A percentile compares a stretch with the other conserved stretches of the same genome.
Conservation (phyloP, 2,797 vertebrate genomes). For the Miichthys miiuy region DNA sequence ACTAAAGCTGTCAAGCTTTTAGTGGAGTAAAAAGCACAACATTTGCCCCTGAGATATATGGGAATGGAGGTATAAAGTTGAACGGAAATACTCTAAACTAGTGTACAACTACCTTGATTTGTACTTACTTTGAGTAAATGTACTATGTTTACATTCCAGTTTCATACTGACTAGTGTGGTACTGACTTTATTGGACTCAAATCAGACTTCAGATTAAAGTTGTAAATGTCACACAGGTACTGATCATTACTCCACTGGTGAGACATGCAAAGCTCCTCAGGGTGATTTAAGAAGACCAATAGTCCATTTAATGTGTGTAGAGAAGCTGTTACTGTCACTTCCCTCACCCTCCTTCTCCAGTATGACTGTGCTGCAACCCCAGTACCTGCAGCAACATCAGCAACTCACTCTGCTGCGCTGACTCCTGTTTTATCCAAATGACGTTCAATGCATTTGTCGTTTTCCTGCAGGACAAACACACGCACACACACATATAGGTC, state of each 20-base stretch:
- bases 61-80: not conserved
- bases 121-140: not conserved
- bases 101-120: not conserved
- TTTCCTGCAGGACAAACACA: slow-evolving; percentile 41
- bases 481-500: slow-evolving; percentile 16
- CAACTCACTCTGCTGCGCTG: slow-evolving; percentile 49
- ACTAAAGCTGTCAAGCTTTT: not conserved
- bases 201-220: slow-evolving; percentile 9
- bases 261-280: slow-evolving; percentile 3
- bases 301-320: not conserved
- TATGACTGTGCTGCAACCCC: slow-evolving; percentile 54
- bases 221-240: not conserved
- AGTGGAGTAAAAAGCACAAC: not conserved
- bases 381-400: slow-evolving; percentile 61
- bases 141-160: not conserved
- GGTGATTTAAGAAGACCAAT: slow-evolving; percentile 10
- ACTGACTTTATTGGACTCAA: not conserved
- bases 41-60: not conserved
- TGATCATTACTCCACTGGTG: not conserved
- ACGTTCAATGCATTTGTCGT: slow-evolving; percentile 45
- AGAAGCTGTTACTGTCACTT: not conserved
- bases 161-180: not conserved
- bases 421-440: slow-evolving; percentile 50
- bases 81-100: not conserved
- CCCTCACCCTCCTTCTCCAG: slow-evolving; percentile 14